Evolutionary conservation across 2,797 vertebrate species (phyloP), one percentile per base, ranked within the genome.

Genomic region (Myotis vivesi): DNA sequence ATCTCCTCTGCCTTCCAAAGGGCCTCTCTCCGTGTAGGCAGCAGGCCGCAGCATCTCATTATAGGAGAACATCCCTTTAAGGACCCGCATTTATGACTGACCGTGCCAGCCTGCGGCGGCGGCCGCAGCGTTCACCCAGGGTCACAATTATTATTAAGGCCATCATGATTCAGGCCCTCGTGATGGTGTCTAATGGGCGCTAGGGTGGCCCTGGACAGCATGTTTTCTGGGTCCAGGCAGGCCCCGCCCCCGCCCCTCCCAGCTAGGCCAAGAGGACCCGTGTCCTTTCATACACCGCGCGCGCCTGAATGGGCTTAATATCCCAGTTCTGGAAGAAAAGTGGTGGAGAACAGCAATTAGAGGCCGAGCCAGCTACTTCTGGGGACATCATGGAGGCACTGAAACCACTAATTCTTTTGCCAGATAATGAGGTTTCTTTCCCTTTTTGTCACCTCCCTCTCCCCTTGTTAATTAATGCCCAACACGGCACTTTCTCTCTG

Each of bases 11-110:
- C 51, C 91, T 95, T 94, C 97, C 97, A 91, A 82, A 98, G 97
- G 95, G 96, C 92, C 75, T 97, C 86, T 95, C 93, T 73, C 57
- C 0, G 0, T 5, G 76, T 85, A 83, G 96, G 95, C 92, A 97
- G 97, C 95, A 92, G 97, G 97, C 93, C 95, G 71, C 87, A 87
- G 97, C 95, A 87, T 95, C 94, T 98, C 97, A 93, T 98, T 97
- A 97, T 73, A 93, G 83, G 80, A 72, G 91, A 6, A 92, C 90
- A 89, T 91, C 95, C 96, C 89, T 86, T 93, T 91, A 96, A 89
- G 83, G 96, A 88, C 82, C 92, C 79, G 90, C 51, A 3, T 96
- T 97, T 96, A 87, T 92, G 97, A 96, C 97, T 95, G 96, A 96
- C 95, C 93, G 55, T 81, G 95, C 95, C 97, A 97, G 97, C 98